phyloP scores from a whole-genome alignment of 2,113 vertebrate species.

The Mustelus asterias region DNA sequence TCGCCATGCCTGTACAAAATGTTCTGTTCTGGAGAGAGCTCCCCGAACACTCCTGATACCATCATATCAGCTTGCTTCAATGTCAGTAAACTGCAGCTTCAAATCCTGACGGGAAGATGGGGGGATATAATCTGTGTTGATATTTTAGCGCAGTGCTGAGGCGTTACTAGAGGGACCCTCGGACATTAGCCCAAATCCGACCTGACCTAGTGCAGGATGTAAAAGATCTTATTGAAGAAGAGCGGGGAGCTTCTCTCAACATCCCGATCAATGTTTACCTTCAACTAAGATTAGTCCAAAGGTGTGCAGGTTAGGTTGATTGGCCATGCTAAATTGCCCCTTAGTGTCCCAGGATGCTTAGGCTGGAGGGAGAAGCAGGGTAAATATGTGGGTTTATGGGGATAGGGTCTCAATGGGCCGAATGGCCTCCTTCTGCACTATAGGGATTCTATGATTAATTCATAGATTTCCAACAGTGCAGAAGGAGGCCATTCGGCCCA shows the following conservation, averaged over 20 bases:
- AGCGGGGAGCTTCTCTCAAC: neutral
- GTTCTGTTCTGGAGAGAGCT: neutral
- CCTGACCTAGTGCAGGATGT: neutral
- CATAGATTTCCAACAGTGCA: no score
- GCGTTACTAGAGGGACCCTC: neutral
- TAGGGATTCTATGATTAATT: no score
- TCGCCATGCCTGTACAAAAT: neutral
- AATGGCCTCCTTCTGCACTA: no score
- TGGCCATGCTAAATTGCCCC: no score
- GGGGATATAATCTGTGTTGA: neutral
- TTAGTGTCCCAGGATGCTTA: no score
- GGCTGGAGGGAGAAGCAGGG: no score
- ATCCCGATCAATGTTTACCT: neutral
- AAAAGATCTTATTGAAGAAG: neutral
- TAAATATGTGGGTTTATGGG: no score
- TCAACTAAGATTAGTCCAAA: neutral
- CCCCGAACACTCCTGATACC: neutral
- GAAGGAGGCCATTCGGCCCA: no score
- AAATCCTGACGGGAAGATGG: neutral
- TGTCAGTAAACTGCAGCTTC: neutral
- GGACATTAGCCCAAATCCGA: neutral
- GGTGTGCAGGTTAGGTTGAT: no score
- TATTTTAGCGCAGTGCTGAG: neutral
- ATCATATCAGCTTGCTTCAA: slow-evolving; percentile 17
- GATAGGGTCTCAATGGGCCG: no score